Percentiles rank a stretch among this genome's conserved stretches.
phyloP scores from a whole-genome alignment of 2,888 invertebrate species.

The Rosalia funebris region DNA sequence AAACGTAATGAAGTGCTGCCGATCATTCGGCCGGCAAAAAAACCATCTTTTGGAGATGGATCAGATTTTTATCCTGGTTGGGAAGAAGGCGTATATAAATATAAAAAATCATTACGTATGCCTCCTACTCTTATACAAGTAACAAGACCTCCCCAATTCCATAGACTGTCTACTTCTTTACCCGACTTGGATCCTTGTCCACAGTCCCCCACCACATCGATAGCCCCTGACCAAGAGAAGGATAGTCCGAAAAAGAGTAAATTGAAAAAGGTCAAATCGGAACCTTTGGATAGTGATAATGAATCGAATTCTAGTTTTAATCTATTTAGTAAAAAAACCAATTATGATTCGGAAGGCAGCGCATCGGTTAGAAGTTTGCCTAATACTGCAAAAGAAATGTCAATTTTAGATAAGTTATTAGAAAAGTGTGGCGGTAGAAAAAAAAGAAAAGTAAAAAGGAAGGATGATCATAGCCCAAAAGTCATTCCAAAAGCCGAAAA shows the following conservation, averaged over 20 bases:
- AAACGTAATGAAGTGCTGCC: conserved; percentile 35
- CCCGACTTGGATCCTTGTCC: conserved; percentile 82
- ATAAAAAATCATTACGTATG: conserved; percentile 84
- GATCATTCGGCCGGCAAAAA: conserved; percentile 62
- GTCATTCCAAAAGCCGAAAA: conserved; percentile 69
- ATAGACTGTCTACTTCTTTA: conserved; percentile 77
- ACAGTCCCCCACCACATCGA: conserved; percentile 75
- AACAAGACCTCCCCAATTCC: conserved; percentile 76
- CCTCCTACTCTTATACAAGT: conserved; percentile 84
- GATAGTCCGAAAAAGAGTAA: conserved; percentile 46
- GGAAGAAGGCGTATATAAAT: conserved; percentile 86
- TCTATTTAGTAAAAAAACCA: conserved; percentile 65
- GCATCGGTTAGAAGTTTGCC: conserved; percentile 74
- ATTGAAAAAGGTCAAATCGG: conserved; percentile 57
- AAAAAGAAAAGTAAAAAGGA: conserved; percentile 66
- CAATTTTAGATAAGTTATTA: conserved; percentile 74
- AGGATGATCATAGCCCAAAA: conserved; percentile 69
- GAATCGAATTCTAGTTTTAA: conserved; percentile 75
- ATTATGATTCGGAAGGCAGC: conserved; percentile 76
- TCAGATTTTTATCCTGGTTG: conserved; percentile 81
- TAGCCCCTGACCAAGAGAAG: conserved; percentile 68
- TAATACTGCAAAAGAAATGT: conserved; percentile 59
- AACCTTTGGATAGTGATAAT: conserved; percentile 69
- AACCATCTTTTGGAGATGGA: conserved; percentile 76
- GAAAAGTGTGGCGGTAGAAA: conserved; percentile 73